Conservation (phyloP, 1,140 invertebrate species). For the Telenomus remus region DNA sequence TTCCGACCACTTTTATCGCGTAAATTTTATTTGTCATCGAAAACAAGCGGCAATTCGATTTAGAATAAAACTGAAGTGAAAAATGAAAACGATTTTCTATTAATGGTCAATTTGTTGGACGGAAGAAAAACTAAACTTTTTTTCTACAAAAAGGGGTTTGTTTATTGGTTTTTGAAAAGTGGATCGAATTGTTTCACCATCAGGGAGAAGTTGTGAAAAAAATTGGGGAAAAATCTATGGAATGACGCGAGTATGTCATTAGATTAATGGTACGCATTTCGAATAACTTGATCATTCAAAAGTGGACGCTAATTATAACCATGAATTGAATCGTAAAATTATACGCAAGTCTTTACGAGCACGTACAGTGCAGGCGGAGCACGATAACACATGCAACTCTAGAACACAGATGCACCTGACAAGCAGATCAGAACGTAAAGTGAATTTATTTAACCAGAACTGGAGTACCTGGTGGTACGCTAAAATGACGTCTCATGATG, state of each 20-base stretch:
- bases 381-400: constrained; percentile 38
- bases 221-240: no score
- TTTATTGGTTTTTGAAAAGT: no score
- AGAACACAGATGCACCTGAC: constrained; percentile 51
- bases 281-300: constrained; percentile 38
- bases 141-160: no score
- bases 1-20: background rate
- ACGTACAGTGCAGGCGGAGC: constrained; percentile 28
- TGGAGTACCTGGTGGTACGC: constrained; percentile 20
- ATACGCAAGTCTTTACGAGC: constrained; percentile 28
- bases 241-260: constrained; percentile 22
- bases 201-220: no score
- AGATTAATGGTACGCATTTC: constrained; percentile 33
- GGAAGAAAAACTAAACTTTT: no score
- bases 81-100: no score
- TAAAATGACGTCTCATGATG: no score
- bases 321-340: constrained; percentile 51
- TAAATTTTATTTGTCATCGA: background rate
- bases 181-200: no score
- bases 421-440: constrained; percentile 50
- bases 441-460: constrained; percentile 49
- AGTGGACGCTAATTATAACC: constrained; percentile 49
- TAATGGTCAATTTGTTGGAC: no score
- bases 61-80: background rate
- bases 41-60: no score